Base-by-base conservation (phyloP, 2,888 invertebrate genomes). In the Latrodectus elegans region DNA sequence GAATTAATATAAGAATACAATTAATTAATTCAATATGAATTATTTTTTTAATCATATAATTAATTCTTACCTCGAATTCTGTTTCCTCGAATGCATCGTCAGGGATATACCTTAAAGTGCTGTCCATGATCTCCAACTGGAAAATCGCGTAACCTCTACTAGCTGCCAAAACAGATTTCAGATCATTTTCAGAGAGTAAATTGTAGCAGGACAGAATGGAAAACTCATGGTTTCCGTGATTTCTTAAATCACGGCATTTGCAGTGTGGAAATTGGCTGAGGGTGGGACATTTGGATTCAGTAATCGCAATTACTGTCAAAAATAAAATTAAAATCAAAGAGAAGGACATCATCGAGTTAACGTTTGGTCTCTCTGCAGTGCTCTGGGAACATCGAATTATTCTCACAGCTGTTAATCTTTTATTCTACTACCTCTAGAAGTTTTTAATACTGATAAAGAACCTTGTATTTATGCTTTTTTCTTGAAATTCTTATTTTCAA, bases 71-170 rank as follows among this genome's bases (percentile, higher is more conserved):
- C 79, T 87, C 51, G 17, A 76, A 77, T 14, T 72, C 73, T 14
- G 86, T 77, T 15, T 49, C 76, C 15, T 67, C 26, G 67, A 87
- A 87, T 14, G 81, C 77, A 65, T 77, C 72, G 8, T 81, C 77
- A 0, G 86, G 86, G 15, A 87, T 53, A 26, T 67, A 87, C 10
- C 77, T 87, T 65, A 87, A 76, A 11, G 52, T 55, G 26, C 67
- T 72, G 14, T 87, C 77, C 4, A 87, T 49, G 11, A 87, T 22
- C 55, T 87, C 71, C 52, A 87, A 26, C 22, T 87, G 81, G 17
- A 82, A 87, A 10, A 87, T 71, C 15, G n/a, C n/a, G 12, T 67
- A 55, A 3, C 67, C 55, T 9, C 71, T 81, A n/a, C 60, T 77
- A 3, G 67, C 72, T 8, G 6, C 60, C 15, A 87, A 51, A 65